Evolutionary conservation across 2,797 vertebrate species (phyloP).

Genomic region (Sylvilagus floridanus): DNA sequence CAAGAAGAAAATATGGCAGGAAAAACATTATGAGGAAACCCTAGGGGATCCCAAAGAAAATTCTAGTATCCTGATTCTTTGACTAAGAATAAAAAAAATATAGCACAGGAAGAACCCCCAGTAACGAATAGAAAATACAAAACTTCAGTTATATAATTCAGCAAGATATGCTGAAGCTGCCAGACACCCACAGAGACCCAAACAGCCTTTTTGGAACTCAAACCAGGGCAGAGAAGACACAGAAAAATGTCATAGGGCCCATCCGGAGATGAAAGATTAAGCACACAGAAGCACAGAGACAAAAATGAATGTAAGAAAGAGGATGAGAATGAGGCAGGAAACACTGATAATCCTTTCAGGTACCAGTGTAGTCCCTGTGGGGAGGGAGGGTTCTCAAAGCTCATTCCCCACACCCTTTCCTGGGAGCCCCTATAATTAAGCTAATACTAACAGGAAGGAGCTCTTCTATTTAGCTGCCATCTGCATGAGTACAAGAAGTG

Average conservation of each 20-base stretch:
- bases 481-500: background rate
- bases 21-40: slow-evolving; percentile 37
- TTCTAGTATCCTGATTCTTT: slow-evolving; percentile 36
- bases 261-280: background rate
- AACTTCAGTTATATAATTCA: slow-evolving; percentile 65
- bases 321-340: background rate
- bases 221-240: slow-evolving; percentile 67
- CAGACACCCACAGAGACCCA: slow-evolving; percentile 73
- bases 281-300: background rate
- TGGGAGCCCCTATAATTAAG: slow-evolving; percentile 75
- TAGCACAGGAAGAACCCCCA: slow-evolving; percentile 53
- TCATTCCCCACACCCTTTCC: background rate
- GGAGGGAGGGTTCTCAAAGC: background rate
- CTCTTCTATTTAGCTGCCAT: slow-evolving; percentile 64
- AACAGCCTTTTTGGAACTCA: slow-evolving; percentile 69
- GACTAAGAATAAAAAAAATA: slow-evolving; percentile 67
- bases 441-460: slow-evolving; percentile 70
- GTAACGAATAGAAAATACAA: slow-evolving; percentile 69
- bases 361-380: background rate
- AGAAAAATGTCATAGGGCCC: slow-evolving; percentile 19
- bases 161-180: slow-evolving; percentile 57
- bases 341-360: background rate
- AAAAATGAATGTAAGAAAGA: background rate
- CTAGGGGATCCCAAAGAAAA: slow-evolving; percentile 53
- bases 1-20: slow-evolving; percentile 37